Evolutionary conservation across 53 echinoderm and acorn worm genomes (phyloP), one percentile per base, ranked within the genome.

Genomic region (Henricia sp.): DNA sequence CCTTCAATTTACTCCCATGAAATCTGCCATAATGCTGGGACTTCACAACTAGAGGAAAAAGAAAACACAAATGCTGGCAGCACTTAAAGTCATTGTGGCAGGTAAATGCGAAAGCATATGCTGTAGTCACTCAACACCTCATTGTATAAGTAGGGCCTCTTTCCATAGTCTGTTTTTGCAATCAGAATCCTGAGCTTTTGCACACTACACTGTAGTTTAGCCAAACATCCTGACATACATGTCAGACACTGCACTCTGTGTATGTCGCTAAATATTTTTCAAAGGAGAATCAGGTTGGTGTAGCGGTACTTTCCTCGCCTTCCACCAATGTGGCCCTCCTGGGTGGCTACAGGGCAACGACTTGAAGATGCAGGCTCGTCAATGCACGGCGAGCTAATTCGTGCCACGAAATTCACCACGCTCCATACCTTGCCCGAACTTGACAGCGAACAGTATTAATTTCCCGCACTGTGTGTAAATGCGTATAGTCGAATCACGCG

Each of bases 191-290:
- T 76, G 76, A 19, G 37, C 34, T 38, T 37, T 10, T 30, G 33
- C 11, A 48, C 34, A 64, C 48, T 46, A 39, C 64, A 48, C 80
- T 80, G 48, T 46, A 33, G 62, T 50, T 80, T 64, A 39, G 55
- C 4, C 20, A 19, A 41, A 34, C 80, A 64, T 36, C 33, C 44
- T 46, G 63, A 80, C 48, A 62, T 24, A 62, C 44, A 80, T 80
- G 64, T 46, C 64, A 62, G 48, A 2, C 35, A 27, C n/a, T 13
- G 42, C n/a, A 37, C 70, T 27, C n/a, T 43, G 58, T 59, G 46
- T 20, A 64, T 64, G 80, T 76, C 76, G 41, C 41, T 58, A 56
- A 76, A 74, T 58, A 80, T 80, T n/a, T n/a, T n/a, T n/a, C n/a
- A n/a, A n/a, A n/a, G n/a, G n/a, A n/a, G n/a, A n/a, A n/a, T n/a